Evolutionary conservation across 2,797 vertebrate species (phyloP), one percentile per base, ranked within the genome.

Genomic region (Xenopus petersii): DNA sequence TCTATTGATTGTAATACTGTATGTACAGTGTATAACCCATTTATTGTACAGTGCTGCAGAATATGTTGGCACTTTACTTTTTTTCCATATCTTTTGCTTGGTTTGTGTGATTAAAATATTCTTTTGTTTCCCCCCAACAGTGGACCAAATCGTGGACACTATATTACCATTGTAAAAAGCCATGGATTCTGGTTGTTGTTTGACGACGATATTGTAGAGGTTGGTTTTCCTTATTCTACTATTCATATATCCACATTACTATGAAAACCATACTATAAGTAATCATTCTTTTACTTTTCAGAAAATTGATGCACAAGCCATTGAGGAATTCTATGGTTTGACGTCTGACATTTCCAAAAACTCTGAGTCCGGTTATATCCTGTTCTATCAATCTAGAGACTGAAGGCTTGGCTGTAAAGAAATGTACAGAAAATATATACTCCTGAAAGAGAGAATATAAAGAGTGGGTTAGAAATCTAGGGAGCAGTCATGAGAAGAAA

Each of bases 261-360:
- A 56, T 16, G 54, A 3, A 17, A 16, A 16, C n/a, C 5, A 16
- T 21, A 21, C 21, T 21, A 21, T 21, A 5, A 56, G 49, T 51
- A 8, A 56, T 15, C 1, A 10, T 60, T 11, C 21, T 60, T 12
- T 60, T 82, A 0, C 68, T 70, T 84, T 86, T 63, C 85, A 99
- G 97, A 99, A 99, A 94, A 99, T 99, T 67, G 97, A 99, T 59
- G 96, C 96, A 8, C 97, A 99, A 91, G 96, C 97, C 79, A 98
- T 99, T 81, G 97, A 99, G 89, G 97, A 99, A 89, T 99, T 99
- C 92, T 99, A 99, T 78, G 97, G 97, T 75, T 89, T 99, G 86
- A 99, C 97, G 0, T 98, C 97, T 54, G 97, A 99, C 89, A 98
- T 98, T 91, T 99, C 97, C 86, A 99, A 99, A 92, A 99, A 98